Evolutionary conservation across 2,797 vertebrate species (phyloP).

Genomic region (Pseudochirops corinnae): DNA sequence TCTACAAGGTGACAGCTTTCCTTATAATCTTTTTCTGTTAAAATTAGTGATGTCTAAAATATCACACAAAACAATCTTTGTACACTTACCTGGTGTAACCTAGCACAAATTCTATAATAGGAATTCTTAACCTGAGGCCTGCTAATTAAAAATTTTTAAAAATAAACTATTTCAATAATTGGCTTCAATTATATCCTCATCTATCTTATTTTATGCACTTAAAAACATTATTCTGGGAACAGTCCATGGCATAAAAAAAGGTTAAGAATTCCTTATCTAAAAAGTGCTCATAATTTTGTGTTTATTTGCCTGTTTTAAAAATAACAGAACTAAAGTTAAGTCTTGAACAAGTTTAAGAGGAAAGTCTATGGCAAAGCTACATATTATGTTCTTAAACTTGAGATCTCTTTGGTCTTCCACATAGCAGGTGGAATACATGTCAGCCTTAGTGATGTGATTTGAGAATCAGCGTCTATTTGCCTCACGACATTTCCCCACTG

Average conservation of each 20-base stretch:
- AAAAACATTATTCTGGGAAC: not conserved
- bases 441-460: constrained; percentile 29
- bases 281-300: not conserved
- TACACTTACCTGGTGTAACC: not conserved
- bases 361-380: constrained; percentile 25
- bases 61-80: not conserved
- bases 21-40: constrained; percentile 49
- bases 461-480: constrained; percentile 32
- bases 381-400: constrained; percentile 25
- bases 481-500: constrained; percentile 21
- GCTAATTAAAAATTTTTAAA: not conserved
- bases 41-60: constrained; percentile 13
- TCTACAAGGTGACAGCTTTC: constrained; percentile 27
- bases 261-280: not conserved
- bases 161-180: not conserved
- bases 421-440: constrained; percentile 28
- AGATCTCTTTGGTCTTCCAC: not conserved
- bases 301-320: constrained; percentile 25
- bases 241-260: not conserved
- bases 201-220: not conserved
- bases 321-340: constrained; percentile 48
- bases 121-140: not conserved
- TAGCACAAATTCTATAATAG: not conserved
- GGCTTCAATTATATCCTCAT: not conserved
- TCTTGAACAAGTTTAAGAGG: constrained; percentile 27